These are phyloP conservation scores for Oligia latruncula DNA, from an alignment of 2,888 invertebrate species.

Conservation along the genomic window DNA sequence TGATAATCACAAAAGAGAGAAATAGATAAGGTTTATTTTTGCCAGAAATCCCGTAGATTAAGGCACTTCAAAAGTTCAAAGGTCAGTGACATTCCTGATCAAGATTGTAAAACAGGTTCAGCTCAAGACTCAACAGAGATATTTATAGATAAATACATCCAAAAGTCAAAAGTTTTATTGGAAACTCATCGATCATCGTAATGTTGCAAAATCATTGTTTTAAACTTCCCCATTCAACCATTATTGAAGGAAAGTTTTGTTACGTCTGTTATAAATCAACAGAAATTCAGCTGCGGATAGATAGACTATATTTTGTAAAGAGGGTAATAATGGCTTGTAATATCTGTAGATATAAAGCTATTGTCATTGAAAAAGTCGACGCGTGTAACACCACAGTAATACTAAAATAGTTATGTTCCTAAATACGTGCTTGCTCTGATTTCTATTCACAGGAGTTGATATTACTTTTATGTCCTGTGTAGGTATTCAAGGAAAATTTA, in stretches of 20 bases:
- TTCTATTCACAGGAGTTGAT: slow-evolving; percentile 9
- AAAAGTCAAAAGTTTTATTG: slow-evolving; percentile 57
- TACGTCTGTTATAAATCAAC: slow-evolving; percentile 56
- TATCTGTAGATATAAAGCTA: slow-evolving; percentile 14
- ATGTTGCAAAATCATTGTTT: slow-evolving; percentile 75
- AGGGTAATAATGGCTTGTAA: slow-evolving; percentile 26
- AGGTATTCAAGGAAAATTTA: slow-evolving; percentile 1
- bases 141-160: slow-evolving; percentile 27
- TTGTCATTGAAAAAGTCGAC: slow-evolving; percentile 25
- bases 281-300: slow-evolving; percentile 20
- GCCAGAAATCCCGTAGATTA: not conserved
- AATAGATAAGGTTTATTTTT: not conserved
- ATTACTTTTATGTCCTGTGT: slow-evolving; percentile 22
- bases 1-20: not conserved
- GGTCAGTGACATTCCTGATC: slow-evolving; percentile 12
- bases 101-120: slow-evolving; percentile 34
- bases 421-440: slow-evolving; percentile 21
- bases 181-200: slow-evolving; percentile 71
- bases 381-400: not conserved
- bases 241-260: slow-evolving; percentile 62
- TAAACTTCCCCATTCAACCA: slow-evolving; percentile 68
- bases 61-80: not conserved
- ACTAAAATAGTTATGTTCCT: slow-evolving; percentile 17
- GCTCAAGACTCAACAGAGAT: slow-evolving; percentile 31
- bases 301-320: slow-evolving; percentile 37